A percentile compares a stretch with the other conserved stretches of the same genome.
phyloP scores from a whole-genome alignment of 64 coral and sea anemone genomes.

The Hydrozoanthus tunicans region DNA sequence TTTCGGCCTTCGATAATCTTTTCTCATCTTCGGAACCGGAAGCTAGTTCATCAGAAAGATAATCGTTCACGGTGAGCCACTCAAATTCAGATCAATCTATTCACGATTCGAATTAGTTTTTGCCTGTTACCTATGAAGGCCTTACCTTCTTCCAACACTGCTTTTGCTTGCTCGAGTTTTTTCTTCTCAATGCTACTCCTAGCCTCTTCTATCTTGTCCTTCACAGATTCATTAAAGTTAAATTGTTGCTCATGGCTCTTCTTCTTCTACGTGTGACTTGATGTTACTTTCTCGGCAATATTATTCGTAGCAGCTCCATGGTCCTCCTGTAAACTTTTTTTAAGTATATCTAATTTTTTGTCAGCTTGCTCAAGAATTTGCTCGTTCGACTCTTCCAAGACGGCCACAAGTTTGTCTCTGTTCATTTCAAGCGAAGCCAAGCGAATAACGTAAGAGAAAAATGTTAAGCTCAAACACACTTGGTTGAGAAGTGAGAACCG shows the following conservation, averaged over 20 bases:
- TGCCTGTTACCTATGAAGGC: slow-evolving; percentile 28
- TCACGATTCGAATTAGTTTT: slow-evolving; percentile 59
- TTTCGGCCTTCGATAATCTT: slow-evolving; percentile 36
- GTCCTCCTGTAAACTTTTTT: slow-evolving; percentile 26
- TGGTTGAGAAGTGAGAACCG: neutral
- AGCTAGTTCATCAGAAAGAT: neutral
- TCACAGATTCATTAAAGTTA: slow-evolving; percentile 57
- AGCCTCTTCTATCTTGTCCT: slow-evolving; percentile 44
- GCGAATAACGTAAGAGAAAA: neutral
- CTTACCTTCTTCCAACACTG: slow-evolving; percentile 50
- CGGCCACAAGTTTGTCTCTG: too few species aligned
- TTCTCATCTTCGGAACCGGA: slow-evolving; percentile 11
- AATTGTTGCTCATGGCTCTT: slow-evolving; percentile 35
- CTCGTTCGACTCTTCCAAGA: too few species aligned
- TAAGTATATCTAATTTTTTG: slow-evolving; percentile 27
- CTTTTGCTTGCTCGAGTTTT: slow-evolving; percentile 16
- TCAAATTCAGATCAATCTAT: slow-evolving; percentile 55
- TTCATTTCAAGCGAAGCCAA: too few species aligned
- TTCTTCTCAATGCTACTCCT: slow-evolving; percentile 3
- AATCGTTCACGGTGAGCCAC: neutral
- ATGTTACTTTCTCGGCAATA: slow-evolving; percentile 37
- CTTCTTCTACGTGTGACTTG: slow-evolving; percentile 23
- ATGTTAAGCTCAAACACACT: neutral
- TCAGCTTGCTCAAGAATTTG: neutral
- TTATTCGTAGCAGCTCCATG: slow-evolving; percentile 5